phyloP scores from a whole-genome alignment of 2,113 vertebrate genomes.

The Meriones unguiculatus region DNA sequence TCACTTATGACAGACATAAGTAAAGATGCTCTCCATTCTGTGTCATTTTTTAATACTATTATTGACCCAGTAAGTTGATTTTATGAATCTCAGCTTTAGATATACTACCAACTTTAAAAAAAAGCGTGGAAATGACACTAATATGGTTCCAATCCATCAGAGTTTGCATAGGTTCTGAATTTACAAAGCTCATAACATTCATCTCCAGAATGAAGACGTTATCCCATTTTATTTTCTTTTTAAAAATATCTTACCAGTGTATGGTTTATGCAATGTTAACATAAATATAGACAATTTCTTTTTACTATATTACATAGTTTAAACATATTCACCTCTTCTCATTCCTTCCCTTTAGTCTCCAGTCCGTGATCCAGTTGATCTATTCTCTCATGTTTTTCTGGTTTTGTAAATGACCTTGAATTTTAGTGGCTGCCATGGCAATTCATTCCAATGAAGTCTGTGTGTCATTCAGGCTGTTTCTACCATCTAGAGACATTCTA shows the following conservation, averaged over 20 bases:
- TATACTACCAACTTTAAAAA: neutral
- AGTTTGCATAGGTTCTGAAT: neutral
- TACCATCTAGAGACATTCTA: neutral
- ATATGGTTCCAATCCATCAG: neutral
- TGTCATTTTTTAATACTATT: neutral
- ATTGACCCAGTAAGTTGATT: neutral
- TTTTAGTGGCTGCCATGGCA: too few relatives aligned
- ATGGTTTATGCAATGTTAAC: neutral
- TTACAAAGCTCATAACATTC: fast-evolving
- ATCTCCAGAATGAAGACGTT: neutral
- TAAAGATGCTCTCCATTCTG: neutral
- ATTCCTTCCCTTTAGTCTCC: neutral
- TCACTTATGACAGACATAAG: neutral
- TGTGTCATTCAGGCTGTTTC: too few relatives aligned
- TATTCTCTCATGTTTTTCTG: neutral
- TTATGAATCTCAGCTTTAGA: neutral
- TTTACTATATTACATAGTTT: neutral
- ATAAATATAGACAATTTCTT: neutral
- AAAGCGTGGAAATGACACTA: neutral
- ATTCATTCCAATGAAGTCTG: neutral
- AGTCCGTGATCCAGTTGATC: neutral
- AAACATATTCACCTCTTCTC: neutral
- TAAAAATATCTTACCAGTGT: neutral
- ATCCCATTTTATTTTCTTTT: neutral
- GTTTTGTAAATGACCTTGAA: neutral